phyloP scores from a whole-genome alignment of 2,888 invertebrate species.

The Andrena chrysosceles region DNA sequence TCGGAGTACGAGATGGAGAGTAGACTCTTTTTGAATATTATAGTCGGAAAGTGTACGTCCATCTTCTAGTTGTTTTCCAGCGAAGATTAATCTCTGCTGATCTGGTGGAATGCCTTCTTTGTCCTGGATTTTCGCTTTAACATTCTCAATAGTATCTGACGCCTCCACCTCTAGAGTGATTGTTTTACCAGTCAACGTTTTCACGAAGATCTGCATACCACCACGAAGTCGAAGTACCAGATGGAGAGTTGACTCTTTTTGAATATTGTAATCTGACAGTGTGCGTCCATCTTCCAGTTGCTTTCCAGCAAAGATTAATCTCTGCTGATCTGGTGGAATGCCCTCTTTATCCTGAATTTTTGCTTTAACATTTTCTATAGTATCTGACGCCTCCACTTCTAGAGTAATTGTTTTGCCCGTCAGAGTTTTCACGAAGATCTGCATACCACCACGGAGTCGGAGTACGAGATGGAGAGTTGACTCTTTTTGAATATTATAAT shows the following conservation, averaged over 20 bases:
- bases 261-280: constrained; percentile 74
- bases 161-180: constrained; percentile 73
- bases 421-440: constrained; percentile 57
- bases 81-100: constrained; percentile 96
- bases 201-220: constrained; percentile 73
- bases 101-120: constrained; percentile 90
- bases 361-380: neutral
- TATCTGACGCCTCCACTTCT: constrained; percentile 54
- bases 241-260: constrained; percentile 75
- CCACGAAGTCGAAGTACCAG: constrained; percentile 73
- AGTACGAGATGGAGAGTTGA: constrained; percentile 63
- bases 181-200: constrained; percentile 63
- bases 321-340: constrained; percentile 73
- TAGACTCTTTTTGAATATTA: constrained; percentile 97
- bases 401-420: constrained; percentile 54
- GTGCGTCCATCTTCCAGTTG: constrained; percentile 75
- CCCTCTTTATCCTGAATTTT: constrained; percentile 68
- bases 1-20: constrained; percentile 94
- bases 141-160: constrained; percentile 70
- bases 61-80: constrained; percentile 98
- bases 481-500: constrained; percentile 68
- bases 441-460: constrained; percentile 63
- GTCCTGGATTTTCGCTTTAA: constrained; percentile 71
- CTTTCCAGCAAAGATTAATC: constrained; percentile 75
- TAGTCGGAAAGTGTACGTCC: constrained; percentile 96